Evolutionary conservation across 1,140 invertebrate species (phyloP).

Genomic region (Elymnias hypermnestra): DNA sequence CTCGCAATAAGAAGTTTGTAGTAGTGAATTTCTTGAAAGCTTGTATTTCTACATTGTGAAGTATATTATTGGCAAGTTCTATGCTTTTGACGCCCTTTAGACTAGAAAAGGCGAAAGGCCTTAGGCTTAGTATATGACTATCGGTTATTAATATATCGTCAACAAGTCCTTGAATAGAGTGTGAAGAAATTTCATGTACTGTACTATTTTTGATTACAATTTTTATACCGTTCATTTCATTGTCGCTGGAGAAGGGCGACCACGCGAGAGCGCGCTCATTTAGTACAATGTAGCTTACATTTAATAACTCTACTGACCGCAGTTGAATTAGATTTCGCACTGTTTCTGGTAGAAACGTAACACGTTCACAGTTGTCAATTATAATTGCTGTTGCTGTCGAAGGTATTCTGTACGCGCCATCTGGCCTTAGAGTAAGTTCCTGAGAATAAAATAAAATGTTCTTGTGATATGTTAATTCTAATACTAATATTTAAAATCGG

Average conservation of each 20-base stretch:
- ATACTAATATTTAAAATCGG: too few relatives aligned
- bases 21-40: conserved; percentile 88
- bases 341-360: conserved; percentile 71
- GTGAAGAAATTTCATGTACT: conserved; percentile 79
- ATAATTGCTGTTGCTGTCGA: conserved; percentile 73
- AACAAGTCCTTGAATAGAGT: conserved; percentile 82
- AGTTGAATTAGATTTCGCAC: conserved; percentile 52
- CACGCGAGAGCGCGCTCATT: conserved; percentile 54
- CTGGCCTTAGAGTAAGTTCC: conserved; percentile 77
- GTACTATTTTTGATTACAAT: conserved; percentile 61
- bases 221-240: conserved; percentile 51
- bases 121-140: conserved; percentile 78
- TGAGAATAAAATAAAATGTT: conserved; percentile 46
- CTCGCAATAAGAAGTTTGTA: conserved; percentile 78
- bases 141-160: conserved; percentile 81
- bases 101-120: conserved; percentile 85
- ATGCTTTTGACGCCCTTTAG: conserved; percentile 76
- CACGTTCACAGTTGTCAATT: conserved; percentile 74
- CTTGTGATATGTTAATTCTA: too few relatives aligned
- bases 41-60: conserved; percentile 81
- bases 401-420: conserved; percentile 76
- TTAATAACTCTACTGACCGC: conserved; percentile 47
- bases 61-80: conserved; percentile 73
- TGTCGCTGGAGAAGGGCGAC: conserved; percentile 45
- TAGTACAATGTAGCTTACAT: conserved; percentile 46